Conservation (phyloP, 2,113 vertebrate genomes). For the Heloderma charlesbogerti region DNA sequence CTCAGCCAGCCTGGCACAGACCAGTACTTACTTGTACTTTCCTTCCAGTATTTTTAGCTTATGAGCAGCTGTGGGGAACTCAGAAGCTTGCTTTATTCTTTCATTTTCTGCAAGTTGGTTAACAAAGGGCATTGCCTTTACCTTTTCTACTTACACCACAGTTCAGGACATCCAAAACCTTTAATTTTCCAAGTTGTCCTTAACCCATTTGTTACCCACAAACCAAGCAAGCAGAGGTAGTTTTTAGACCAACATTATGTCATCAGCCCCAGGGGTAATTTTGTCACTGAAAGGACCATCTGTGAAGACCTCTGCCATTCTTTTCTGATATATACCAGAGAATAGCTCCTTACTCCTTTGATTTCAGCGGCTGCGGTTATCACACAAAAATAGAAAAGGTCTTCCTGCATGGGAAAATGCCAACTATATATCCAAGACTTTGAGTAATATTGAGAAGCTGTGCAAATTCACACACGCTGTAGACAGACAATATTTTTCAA, state of each 20-base stretch:
- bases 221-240: neutral
- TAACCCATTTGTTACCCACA: neutral
- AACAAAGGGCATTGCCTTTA: neutral
- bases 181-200: neutral
- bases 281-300: neutral
- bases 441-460: neutral
- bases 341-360: neutral
- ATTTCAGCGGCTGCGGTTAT: constrained; percentile 2
- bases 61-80: neutral
- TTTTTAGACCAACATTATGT: neutral
- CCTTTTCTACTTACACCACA: neutral
- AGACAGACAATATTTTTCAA: neutral
- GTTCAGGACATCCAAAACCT: neutral
- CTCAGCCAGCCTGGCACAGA: neutral
- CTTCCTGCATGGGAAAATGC: neutral
- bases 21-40: neutral
- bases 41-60: neutral
- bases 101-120: neutral
- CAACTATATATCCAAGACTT: neutral
- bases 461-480: neutral
- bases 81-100: neutral
- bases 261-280: neutral
- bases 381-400: neutral
- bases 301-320: neutral
- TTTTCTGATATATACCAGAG: neutral